Evolutionary conservation across 1,140 invertebrate species (phyloP), one percentile per base, ranked within the genome.

Genomic region (Zaprionus vittiger): DNA sequence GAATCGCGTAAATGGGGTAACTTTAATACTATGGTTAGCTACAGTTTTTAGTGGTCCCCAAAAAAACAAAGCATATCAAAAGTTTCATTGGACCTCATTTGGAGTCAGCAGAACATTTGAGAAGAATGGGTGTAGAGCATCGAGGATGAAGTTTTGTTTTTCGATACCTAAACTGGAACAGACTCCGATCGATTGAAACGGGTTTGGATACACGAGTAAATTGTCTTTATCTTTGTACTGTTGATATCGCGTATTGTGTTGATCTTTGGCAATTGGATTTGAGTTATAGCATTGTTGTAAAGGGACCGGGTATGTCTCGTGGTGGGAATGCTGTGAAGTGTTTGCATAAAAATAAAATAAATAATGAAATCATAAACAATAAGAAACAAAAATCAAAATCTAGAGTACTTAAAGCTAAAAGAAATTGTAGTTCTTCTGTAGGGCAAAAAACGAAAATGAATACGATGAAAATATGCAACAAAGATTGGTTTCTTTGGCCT

Each of bases 321-420:
- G 82, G 77, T 80, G 90, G 91, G 85, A 90, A 91, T 77, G 90
- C 90, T 91, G 90, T 76, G 91, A 91, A 83, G 74, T 91, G 86
- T 90, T 79, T 75, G 69, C 82, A 77, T 64, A 90, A 80, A 83
- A 79, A 57, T 74, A 83, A 65, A 76, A 74, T 84, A 34, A 72
- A 72, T 63, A 73, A 74, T 70, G 49, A 54, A 66, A 67, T 59
- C 11, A 56, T 31, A 86, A 76, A 68, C 61, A 9, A 77, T 54
- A 49, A 75, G 60, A 83, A 68, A 34, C 28, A 49, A 57, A 77
- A 61, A 71, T 38, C 34, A 61, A 73, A 79, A 47, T 28, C 34
- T 44, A 52, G 61, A 44, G n/a, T 24, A 64, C 34, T 71, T 71
- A 71, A 12, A 20, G 17, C 9, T 22, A 52, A 24, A 52, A 5